phyloP scores from a whole-genome alignment of 1,140 invertebrate species.

The Camponotus floridanus region DNA sequence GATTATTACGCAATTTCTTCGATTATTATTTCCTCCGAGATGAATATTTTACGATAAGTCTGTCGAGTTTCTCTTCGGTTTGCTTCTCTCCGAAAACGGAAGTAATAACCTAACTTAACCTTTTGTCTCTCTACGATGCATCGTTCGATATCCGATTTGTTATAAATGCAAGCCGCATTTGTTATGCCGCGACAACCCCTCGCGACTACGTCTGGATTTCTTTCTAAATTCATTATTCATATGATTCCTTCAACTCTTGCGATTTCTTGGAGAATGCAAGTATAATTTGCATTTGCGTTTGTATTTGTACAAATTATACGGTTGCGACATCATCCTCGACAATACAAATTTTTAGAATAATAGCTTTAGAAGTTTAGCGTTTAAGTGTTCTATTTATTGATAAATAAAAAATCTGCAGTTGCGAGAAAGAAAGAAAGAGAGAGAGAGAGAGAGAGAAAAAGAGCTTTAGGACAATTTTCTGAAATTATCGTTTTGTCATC shows the following conservation, averaged over 20 bases:
- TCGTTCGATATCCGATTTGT: slow-evolving; percentile 17
- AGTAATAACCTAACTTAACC: background rate
- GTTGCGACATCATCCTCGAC: background rate
- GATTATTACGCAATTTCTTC: background rate
- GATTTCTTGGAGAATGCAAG: slow-evolving; percentile 19
- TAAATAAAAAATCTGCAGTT: slow-evolving; percentile 3
- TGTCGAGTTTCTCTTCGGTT: background rate
- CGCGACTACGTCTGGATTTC: background rate
- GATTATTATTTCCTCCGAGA: background rate
- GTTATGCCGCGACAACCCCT: slow-evolving; percentile 7
- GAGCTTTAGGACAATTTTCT: background rate
- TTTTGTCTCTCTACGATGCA: background rate
- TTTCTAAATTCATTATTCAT: slow-evolving; percentile 27
- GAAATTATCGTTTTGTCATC: background rate
- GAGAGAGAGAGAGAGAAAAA: too few species aligned
- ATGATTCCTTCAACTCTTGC: background rate
- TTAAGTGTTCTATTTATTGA: background rate
- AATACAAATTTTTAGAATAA: slow-evolving; percentile 14
- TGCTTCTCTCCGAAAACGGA: background rate
- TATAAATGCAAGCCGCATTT: background rate
- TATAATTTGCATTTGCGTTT: background rate
- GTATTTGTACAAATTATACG: slow-evolving; percentile 18
- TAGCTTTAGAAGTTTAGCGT: background rate
- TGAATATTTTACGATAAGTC: background rate
- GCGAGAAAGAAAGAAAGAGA: too few species aligned